A percentile compares a stretch with the other conserved stretches of the same genome.
phyloP scores from a whole-genome alignment of 2,888 invertebrate genomes.

The Sinopyrophorus schimmeli region DNA sequence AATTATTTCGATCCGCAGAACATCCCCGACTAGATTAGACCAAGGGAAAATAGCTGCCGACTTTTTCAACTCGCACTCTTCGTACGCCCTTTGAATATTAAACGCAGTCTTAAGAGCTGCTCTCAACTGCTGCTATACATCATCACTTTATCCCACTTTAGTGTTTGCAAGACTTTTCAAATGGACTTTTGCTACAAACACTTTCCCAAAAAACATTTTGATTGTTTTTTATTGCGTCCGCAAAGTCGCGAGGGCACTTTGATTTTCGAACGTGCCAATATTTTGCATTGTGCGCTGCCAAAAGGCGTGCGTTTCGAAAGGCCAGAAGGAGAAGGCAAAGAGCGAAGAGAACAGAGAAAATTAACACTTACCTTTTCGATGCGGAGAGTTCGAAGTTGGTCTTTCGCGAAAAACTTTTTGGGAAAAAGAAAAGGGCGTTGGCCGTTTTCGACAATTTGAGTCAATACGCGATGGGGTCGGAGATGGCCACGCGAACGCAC shows the following conservation, averaged over 20 bases:
- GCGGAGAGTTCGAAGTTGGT: too few relatives aligned
- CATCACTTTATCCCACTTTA: conserved; percentile 44
- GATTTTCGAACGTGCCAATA: too few relatives aligned
- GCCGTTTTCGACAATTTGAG: conserved; percentile 7
- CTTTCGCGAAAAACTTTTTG: too few relatives aligned
- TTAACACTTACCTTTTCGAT: too few relatives aligned
- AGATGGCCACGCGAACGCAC: conserved; percentile 21
- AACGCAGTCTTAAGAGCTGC: conserved; percentile 43
- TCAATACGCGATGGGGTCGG: conserved; percentile 15
- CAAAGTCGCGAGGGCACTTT: too few relatives aligned
- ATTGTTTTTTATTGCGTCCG: conserved; percentile 24
- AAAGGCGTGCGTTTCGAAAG: too few relatives aligned
- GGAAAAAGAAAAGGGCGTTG: too few relatives aligned
- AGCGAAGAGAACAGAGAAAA: too few relatives aligned
- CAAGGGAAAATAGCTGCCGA: conserved; percentile 42
- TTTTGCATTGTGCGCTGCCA: too few relatives aligned
- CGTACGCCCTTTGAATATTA: conserved; percentile 45
- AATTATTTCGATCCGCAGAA: conserved; percentile 37
- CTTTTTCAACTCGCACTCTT: conserved; percentile 43
- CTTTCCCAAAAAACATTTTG: conserved; percentile 21
- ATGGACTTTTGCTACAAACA: conserved; percentile 36
- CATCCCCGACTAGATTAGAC: conserved; percentile 42
- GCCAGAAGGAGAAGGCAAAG: too few relatives aligned
- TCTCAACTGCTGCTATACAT: conserved; percentile 42
- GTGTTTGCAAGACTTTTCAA: conserved; percentile 41